phyloP scores from a whole-genome alignment of 2,113 vertebrate species.

The Silurus asotus region DNA sequence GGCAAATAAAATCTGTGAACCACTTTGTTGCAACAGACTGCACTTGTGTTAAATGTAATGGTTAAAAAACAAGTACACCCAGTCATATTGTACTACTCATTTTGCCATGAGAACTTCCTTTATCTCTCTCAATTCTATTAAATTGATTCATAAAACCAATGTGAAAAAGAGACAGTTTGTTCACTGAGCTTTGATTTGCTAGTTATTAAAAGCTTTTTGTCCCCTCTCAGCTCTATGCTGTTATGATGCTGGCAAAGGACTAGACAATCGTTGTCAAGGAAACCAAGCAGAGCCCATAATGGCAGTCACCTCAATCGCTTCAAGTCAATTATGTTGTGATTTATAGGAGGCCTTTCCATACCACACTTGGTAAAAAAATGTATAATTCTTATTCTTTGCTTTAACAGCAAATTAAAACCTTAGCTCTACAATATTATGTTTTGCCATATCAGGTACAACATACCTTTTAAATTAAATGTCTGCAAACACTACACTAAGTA shows the following conservation, averaged over 20 bases:
- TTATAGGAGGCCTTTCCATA: slow-evolving; percentile 12
- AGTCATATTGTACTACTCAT: not conserved
- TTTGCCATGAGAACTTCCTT: not conserved
- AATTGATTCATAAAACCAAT: slow-evolving; percentile 48
- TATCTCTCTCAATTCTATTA: slow-evolving; percentile 26
- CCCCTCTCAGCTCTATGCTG: slow-evolving; percentile 24
- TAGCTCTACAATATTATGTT: not conserved
- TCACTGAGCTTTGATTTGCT: slow-evolving; percentile 41
- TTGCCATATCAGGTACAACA: not conserved
- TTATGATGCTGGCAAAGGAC: slow-evolving; percentile 56
- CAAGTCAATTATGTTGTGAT: slow-evolving; percentile 25
- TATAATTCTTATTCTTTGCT: slow-evolving; percentile 11
- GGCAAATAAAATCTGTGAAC: too few species aligned
- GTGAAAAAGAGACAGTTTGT: slow-evolving; percentile 34
- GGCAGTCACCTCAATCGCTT: slow-evolving; percentile 43
- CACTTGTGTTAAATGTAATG: slow-evolving; percentile 5
- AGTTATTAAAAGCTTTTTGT: slow-evolving; percentile 50
- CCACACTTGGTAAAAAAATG: slow-evolving; percentile 7
- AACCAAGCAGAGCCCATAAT: slow-evolving; percentile 52
- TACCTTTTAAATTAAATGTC: not conserved
- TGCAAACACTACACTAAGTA: not conserved
- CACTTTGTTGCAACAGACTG: not conserved
- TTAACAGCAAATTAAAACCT: not conserved
- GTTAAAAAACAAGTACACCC: slow-evolving; percentile 1
- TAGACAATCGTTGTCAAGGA: slow-evolving; percentile 59